phyloP scores from a whole-genome alignment of 1,140 invertebrate genomes.

The Saccostrea cuccullata region DNA sequence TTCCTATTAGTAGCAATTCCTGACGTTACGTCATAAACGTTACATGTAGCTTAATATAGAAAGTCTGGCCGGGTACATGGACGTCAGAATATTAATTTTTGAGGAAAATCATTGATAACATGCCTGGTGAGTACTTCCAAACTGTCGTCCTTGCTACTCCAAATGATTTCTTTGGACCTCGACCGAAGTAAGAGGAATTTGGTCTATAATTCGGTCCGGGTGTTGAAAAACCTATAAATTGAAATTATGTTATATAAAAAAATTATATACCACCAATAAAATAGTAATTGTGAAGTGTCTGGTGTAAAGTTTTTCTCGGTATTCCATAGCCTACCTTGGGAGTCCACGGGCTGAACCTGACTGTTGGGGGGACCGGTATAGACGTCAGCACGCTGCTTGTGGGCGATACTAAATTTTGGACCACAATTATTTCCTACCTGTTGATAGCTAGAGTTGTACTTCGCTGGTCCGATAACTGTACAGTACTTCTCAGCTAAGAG shows the following conservation, averaged over 20 bases:
- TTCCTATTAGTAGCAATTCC: no score
- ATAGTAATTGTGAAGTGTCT: no score
- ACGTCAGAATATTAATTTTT: no score
- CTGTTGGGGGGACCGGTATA: slow-evolving; percentile 60
- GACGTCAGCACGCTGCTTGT: slow-evolving; percentile 44
- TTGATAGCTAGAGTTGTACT: slow-evolving; percentile 56
- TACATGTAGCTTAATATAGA: not conserved
- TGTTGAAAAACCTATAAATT: slow-evolving; percentile 53
- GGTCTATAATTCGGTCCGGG: slow-evolving; percentile 64
- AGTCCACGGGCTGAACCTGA: slow-evolving; percentile 59
- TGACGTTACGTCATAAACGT: no score
- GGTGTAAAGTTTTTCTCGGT: no score
- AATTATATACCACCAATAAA: no score
- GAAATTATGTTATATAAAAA: no score
- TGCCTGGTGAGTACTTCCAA: slow-evolving; percentile 48
- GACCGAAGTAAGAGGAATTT: slow-evolving; percentile 59
- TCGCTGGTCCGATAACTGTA: slow-evolving; percentile 53
- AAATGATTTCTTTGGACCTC: slow-evolving; percentile 62
- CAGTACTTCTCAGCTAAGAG: slow-evolving; percentile 44
- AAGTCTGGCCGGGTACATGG: no score
- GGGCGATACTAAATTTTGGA: slow-evolving; percentile 60
- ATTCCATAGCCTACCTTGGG: slow-evolving; percentile 50
- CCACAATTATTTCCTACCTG: slow-evolving; percentile 43
- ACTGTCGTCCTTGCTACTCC: slow-evolving; percentile 44
- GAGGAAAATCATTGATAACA: not conserved